These are phyloP conservation scores for Phragmatobia fuliginosa DNA, from an alignment of 2,888 invertebrate genomes.

Conservation along the genomic window DNA sequence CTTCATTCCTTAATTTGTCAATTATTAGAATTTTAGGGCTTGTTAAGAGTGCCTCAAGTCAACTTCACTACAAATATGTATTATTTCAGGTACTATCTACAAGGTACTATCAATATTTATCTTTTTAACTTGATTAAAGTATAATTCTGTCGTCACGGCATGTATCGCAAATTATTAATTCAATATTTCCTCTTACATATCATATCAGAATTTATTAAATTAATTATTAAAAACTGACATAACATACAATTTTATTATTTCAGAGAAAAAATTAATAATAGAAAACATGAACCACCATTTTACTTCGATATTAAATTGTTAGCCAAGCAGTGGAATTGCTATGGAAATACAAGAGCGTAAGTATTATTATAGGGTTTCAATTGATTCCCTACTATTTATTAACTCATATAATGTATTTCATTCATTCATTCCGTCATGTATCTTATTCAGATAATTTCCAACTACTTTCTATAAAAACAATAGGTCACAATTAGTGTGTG, in stretches of 20 bases:
- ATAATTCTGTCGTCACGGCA: no score
- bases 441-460: neutral
- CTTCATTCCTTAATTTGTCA: no score
- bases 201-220: neutral
- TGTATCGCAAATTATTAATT: no score
- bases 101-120: no score
- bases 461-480: neutral
- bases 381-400: neutral
- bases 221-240: neutral
- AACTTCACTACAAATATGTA: no score
- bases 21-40: no score
- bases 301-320: conserved; percentile 76
- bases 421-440: neutral
- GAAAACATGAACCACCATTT: conserved; percentile 76
- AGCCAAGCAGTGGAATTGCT: conserved; percentile 80
- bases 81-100: no score
- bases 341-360: conserved; percentile 73
- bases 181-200: neutral
- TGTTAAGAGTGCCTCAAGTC: no score
- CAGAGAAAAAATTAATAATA: conserved; percentile 72
- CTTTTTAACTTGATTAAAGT: no score
- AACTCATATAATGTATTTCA: neutral
- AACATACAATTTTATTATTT: conserved; percentile 38
- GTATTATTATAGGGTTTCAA: conserved; percentile 38
- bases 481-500: neutral